Evolutionary conservation across 2,888 invertebrate species (phyloP), one percentile per base, ranked within the genome.

Genomic region (Cantharis lateralis): DNA sequence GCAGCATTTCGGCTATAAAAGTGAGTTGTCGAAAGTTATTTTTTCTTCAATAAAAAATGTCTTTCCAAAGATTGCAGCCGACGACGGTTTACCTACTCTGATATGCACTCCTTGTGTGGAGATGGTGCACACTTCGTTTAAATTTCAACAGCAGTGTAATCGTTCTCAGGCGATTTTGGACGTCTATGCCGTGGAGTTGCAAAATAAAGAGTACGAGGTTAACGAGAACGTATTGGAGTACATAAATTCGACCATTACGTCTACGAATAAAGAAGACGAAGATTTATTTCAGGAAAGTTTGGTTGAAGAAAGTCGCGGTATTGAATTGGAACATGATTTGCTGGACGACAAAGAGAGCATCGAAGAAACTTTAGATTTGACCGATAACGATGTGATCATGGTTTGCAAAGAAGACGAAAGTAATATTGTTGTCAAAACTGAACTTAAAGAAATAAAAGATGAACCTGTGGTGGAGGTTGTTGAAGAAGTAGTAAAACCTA

Each of bases 101-200:
- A 82, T 85, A 13, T 85, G 85, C 72, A 77, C 79, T 24, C 81
- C 80, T 71, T 85, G 85, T 71, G 74, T 84, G 68, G 83, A 84
- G 64, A 72, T 80, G 28, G 83, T 84, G 13, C 82, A 82, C 28
- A 80, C 81, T 62, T 79, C 82, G 1, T 83, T 80, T 71, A 83
- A 82, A 78, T 84, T 85, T 72, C 84, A 84, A 76, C 81, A 81
- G 62, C 82, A 82, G 20, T 84, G 84, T 72, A 83, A 84, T 72
- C 80, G 82, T 48, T 84, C 85, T 2, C 83, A 84, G 74, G 74
- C 74, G 61, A 81, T 84, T 62, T 77, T 84, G 70, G 82, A 84
- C 62, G 70, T 80, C 2, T 84, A 82, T 74, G 20, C 83, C 18
- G 77, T 79, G 18, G 80, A 83, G 71, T 48, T 76, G 63, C 76